Evolutionary conservation across 2,113 vertebrate genomes (phyloP).

Genomic region (Aphyosemion australe): DNA sequence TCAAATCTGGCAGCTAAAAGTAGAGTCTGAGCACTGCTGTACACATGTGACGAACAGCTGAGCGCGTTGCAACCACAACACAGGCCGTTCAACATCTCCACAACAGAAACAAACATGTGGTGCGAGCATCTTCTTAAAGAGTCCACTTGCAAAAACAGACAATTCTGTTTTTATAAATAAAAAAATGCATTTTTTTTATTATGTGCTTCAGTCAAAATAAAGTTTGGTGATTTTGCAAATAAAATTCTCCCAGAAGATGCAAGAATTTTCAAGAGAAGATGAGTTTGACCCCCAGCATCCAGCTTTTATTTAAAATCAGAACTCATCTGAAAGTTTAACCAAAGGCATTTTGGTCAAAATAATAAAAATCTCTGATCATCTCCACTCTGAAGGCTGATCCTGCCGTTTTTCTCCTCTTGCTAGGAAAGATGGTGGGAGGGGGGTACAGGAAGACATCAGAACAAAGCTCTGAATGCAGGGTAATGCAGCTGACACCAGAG

Average conservation of each 20-base stretch:
- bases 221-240: too few relatives aligned
- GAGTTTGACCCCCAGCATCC: too few relatives aligned
- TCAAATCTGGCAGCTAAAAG: conserved; percentile 68
- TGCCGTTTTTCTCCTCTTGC: conserved; percentile 38
- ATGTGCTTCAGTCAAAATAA: too few relatives aligned
- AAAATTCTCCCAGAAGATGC: too few relatives aligned
- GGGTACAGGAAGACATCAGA: conserved; percentile 72
- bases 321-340: conserved; percentile 5
- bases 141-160: too few relatives aligned
- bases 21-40: conserved; percentile 55
- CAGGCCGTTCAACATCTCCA: conserved; percentile 59
- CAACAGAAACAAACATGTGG: conserved; percentile 59
- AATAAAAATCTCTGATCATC: conserved; percentile 14
- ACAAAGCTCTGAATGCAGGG: conserved; percentile 69
- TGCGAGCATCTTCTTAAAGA: conserved; percentile 9
- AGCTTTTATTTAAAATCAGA: too few relatives aligned
- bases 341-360: conserved; percentile 11
- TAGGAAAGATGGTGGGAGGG: conserved; percentile 16
- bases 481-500: conserved; percentile 52
- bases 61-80: conserved; percentile 62
- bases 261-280: too few relatives aligned
- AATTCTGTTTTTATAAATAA: too few relatives aligned
- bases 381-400: conserved; percentile 55
- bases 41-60: conserved; percentile 71
- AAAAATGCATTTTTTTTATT: too few relatives aligned